Evolutionary conservation across 2,113 vertebrate species (phyloP).

Genomic region (Carlito syrichta): DNA sequence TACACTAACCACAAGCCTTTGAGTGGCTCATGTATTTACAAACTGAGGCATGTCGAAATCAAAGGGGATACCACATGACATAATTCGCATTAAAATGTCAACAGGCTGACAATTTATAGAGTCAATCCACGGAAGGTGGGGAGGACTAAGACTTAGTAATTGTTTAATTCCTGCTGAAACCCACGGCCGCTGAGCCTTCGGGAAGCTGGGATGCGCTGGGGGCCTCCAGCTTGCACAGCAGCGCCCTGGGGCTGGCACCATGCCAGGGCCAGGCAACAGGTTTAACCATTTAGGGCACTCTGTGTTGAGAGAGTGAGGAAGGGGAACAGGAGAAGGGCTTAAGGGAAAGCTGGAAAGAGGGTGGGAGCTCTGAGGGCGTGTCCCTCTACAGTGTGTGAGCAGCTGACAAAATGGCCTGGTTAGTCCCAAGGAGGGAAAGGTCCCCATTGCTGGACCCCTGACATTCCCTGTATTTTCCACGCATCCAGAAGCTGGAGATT

Average conservation of each 20-base stretch:
- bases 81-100: conserved; percentile 98
- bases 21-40: conserved; percentile 98
- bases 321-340: fast-evolving
- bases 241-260: conserved; percentile 71
- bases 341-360: too few species aligned
- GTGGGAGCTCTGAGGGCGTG: fast-evolving
- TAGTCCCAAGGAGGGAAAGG: neutral
- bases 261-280: conserved; percentile 75
- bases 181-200: conserved; percentile 80
- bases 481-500: neutral
- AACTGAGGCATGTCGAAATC: conserved; percentile 98
- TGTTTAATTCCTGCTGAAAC: conserved; percentile 88
- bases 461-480: neutral
- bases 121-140: conserved; percentile 87
- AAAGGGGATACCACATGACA: conserved; percentile 99
- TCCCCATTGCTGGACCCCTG: neutral
- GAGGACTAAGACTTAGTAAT: conserved; percentile 84
- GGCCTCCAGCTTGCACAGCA: conserved; percentile 75
- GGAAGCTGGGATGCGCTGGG: conserved; percentile 66
- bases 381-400: neutral
- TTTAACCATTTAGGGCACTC: conserved; percentile 72
- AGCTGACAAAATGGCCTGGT: neutral
- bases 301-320: neutral
- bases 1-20: conserved; percentile 98
- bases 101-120: conserved; percentile 96